phyloP scores from a whole-genome alignment of 2,888 invertebrate species.

The Conchocele bisecta region DNA sequence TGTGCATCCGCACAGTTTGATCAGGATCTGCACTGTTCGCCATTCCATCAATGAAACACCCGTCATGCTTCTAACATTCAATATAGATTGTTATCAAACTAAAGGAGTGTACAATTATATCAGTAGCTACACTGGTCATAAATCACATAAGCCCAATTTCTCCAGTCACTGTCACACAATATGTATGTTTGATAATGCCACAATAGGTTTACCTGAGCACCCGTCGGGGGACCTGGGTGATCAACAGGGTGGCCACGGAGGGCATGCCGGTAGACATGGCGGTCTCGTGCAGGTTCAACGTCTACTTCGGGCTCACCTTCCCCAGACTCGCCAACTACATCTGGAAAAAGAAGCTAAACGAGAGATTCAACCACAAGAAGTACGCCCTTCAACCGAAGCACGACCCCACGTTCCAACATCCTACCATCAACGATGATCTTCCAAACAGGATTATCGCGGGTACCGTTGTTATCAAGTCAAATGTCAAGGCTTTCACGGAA shows the following conservation, averaged over 20 bases:
- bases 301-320: slow-evolving; percentile 22
- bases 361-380: slow-evolving; percentile 80
- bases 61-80: no score
- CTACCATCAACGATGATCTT: slow-evolving; percentile 82
- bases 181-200: no score
- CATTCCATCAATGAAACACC: no score
- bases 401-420: slow-evolving; percentile 66
- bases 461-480: slow-evolving; percentile 78
- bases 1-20: no score
- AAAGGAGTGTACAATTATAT: no score
- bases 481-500: slow-evolving; percentile 72
- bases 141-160: no score
- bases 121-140: no score
- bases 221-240: slow-evolving; percentile 82
- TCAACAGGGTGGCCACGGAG: slow-evolving; percentile 76
- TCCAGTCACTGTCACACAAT: no score
- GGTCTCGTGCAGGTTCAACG: slow-evolving; percentile 37
- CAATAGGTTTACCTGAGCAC: slow-evolving; percentile 83
- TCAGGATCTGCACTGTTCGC: no score
- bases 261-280: slow-evolving; percentile 76
- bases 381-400: slow-evolving; percentile 82
- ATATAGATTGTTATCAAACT: no score
- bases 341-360: slow-evolving; percentile 63
- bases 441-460: slow-evolving; percentile 82
- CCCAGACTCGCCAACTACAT: slow-evolving; percentile 20